Conservation (phyloP, 2,113 vertebrate genomes). For the Tragelaphus buxtoni region DNA sequence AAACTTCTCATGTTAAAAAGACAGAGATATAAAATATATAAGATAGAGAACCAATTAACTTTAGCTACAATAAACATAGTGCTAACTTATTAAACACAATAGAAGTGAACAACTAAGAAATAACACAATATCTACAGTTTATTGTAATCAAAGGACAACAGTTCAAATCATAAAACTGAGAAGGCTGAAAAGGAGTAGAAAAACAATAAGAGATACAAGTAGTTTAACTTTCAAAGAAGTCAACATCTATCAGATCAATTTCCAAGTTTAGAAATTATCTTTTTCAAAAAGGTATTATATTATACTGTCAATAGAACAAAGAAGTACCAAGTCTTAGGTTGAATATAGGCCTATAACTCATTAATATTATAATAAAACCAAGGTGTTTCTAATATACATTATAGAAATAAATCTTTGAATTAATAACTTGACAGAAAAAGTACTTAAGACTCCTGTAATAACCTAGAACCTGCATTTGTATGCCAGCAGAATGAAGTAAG, state of each 20-base stretch:
- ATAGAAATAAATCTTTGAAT: not conserved
- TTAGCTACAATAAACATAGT: not conserved
- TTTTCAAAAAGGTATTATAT: not conserved
- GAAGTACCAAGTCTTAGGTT: not conserved
- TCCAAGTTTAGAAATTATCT: not conserved
- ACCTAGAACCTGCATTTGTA: not conserved
- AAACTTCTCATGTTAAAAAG: conserved; percentile 12
- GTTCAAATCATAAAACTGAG: conserved; percentile 8
- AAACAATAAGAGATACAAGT: not conserved
- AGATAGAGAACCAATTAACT: not conserved
- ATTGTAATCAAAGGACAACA: not conserved
- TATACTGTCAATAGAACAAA: not conserved
- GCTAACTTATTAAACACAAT: not conserved
- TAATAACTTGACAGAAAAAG: not conserved
- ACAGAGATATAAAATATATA: not conserved
- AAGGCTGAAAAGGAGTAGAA: not conserved
- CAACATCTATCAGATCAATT: not conserved
- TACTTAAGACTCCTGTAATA: not conserved
- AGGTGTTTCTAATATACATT: not conserved
- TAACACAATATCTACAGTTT: not conserved
- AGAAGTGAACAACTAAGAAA: not conserved
- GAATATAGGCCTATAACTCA: not conserved
- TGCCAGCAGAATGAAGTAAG: not conserved
- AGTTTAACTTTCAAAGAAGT: conserved; percentile 21
- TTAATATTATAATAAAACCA: not conserved